Conservation (phyloP, 2,113 vertebrate genomes). For the Lophius piscatorius region DNA sequence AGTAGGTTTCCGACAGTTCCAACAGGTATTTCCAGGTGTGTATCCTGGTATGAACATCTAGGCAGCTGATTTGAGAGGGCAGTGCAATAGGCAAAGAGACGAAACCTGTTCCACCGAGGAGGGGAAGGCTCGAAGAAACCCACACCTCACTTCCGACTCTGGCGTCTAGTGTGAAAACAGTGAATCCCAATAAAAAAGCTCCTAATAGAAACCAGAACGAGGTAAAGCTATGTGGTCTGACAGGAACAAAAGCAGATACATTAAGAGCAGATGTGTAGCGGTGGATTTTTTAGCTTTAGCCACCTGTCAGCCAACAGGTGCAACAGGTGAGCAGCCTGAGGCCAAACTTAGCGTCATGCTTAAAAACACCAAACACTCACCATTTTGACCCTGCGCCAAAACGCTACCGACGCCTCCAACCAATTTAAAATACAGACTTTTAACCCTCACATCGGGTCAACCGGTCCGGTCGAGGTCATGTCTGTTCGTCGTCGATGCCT, state of each 20-base stretch:
- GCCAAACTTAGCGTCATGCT: background rate
- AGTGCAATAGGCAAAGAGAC: conserved; percentile 30
- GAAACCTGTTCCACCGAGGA: conserved; percentile 68
- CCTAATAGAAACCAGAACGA: background rate
- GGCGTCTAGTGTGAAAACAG: background rate
- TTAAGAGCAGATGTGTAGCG: background rate
- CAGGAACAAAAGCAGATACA: background rate
- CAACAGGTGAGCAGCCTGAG: conserved; percentile 50
- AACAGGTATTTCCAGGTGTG: background rate
- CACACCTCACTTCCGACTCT: conserved; percentile 26
- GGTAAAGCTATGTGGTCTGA: fast-evolving
- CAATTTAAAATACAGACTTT: conserved; percentile 1
- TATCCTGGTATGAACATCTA: too few species aligned
- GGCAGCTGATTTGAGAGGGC: too few species aligned
- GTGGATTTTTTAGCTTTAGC: conserved; percentile 17
- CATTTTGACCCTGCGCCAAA: conserved; percentile 47
- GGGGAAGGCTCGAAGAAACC: conserved; percentile 9
- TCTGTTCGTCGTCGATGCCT: conserved; percentile 20
- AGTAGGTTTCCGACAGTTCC: too few species aligned
- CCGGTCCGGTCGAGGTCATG: conserved; percentile 48
- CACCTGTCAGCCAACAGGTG: conserved; percentile 67
- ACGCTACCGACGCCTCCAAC: background rate
- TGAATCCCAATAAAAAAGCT: background rate
- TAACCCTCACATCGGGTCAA: conserved; percentile 56
- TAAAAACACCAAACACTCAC: conserved; percentile 54